These are phyloP conservation scores for Copidosoma aretas DNA, from an alignment of 2,888 invertebrate genomes.

Conservation along the genomic window DNA sequence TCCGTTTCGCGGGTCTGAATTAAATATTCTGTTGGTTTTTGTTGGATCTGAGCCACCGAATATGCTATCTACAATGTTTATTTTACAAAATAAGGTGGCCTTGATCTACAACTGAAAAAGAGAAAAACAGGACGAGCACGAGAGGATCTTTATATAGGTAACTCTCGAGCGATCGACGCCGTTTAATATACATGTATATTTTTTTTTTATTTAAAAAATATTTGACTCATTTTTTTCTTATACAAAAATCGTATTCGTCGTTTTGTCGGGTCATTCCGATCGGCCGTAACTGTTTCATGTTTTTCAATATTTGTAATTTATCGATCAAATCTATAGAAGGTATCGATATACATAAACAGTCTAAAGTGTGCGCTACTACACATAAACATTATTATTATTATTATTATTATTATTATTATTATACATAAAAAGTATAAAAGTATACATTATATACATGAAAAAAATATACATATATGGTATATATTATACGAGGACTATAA, in stretches of 20 bases:
- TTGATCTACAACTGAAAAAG: too few species aligned
- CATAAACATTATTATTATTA: conserved; percentile 51
- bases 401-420: too few species aligned
- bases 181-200: too few species aligned
- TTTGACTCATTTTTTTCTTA: too few species aligned
- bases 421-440: conserved; percentile 59
- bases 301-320: conserved; percentile 64
- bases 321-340: conserved; percentile 61
- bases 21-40: too few species aligned
- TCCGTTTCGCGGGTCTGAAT: background rate
- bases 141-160: too few species aligned
- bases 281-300: conserved; percentile 60
- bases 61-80: too few species aligned
- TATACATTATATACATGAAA: conserved; percentile 49
- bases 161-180: too few species aligned
- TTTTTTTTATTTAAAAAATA: too few species aligned
- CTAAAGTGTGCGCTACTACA: conserved; percentile 63
- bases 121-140: too few species aligned
- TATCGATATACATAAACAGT: conserved; percentile 62
- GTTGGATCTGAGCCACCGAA: too few species aligned
- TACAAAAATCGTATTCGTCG: background rate
- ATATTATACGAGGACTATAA: conserved; percentile 59
- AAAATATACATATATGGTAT: conserved; percentile 56
- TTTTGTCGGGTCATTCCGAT: conserved; percentile 8
- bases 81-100: too few species aligned